These are phyloP conservation scores for Globia sparganii DNA, from an alignment of 2,888 invertebrate species.

Conservation along the genomic window DNA sequence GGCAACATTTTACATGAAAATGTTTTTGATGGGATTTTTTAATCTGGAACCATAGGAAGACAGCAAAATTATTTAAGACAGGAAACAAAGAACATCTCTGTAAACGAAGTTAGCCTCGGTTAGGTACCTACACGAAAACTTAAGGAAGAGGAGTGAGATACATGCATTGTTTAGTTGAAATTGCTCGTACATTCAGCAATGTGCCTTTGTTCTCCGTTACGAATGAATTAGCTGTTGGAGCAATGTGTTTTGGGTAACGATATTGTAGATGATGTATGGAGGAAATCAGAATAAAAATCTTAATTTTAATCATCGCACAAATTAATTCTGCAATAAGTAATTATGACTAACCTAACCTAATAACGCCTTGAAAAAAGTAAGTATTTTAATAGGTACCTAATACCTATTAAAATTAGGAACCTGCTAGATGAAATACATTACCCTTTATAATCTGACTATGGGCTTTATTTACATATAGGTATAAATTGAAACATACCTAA, in stretches of 20 bases:
- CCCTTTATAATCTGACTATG: background rate
- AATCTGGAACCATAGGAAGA: background rate
- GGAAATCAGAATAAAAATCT: background rate
- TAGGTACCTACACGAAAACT: slow-evolving; percentile 33
- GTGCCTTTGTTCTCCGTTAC: slow-evolving; percentile 49
- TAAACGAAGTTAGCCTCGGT: slow-evolving; percentile 22
- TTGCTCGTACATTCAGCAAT: slow-evolving; percentile 45
- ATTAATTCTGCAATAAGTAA: background rate
- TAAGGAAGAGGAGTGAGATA: slow-evolving; percentile 52
- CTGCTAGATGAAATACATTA: background rate
- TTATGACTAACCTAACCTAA: background rate
- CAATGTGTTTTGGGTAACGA: slow-evolving; percentile 30
- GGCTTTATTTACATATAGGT: background rate
- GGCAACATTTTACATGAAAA: too few species aligned
- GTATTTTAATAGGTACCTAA: too few species aligned
- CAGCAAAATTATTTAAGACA: slow-evolving; percentile 15
- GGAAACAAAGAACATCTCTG: slow-evolving; percentile 40
- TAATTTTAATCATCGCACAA: background rate
- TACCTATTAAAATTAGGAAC: background rate
- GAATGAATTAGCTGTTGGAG: slow-evolving; percentile 39
- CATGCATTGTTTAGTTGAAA: slow-evolving; percentile 49
- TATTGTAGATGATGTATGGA: slow-evolving; percentile 4
- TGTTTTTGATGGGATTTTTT: too few species aligned
- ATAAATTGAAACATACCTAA: background rate
- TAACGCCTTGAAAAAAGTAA: background rate